A percentile compares a stretch with the other conserved stretches of the same genome.
Conservation (phyloP, 2,888 invertebrate genomes). For the Erannis defoliaria region DNA sequence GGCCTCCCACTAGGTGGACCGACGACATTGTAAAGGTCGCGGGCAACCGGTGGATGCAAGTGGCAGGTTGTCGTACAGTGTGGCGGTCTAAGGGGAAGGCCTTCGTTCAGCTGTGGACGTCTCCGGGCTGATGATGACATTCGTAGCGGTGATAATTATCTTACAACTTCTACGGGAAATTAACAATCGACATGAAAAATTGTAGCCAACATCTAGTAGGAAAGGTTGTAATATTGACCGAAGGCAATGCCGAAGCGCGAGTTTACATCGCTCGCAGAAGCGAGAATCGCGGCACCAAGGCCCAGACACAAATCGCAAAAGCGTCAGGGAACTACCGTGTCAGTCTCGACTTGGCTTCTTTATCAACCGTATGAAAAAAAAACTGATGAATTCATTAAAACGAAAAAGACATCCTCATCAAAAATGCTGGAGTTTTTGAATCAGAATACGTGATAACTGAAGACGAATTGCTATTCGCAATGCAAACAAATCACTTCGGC, state of each 20-base stretch:
- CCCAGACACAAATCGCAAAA: background rate
- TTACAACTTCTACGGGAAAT: background rate
- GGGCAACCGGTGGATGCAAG: too few relatives aligned
- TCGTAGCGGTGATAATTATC: background rate
- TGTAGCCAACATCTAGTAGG: constrained; percentile 7
- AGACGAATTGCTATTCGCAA: constrained; percentile 86
- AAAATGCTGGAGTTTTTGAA: constrained; percentile 23
- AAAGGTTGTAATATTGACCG: background rate
- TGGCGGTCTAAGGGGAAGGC: too few relatives aligned
- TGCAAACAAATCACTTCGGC: constrained; percentile 86
- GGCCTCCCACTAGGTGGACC: too few relatives aligned
- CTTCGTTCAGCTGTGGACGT: too few relatives aligned
- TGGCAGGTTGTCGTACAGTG: too few relatives aligned
- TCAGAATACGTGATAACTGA: constrained; percentile 63
- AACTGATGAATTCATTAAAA: constrained; percentile 1
- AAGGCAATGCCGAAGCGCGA: background rate
- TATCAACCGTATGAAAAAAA: background rate
- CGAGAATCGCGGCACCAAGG: background rate
- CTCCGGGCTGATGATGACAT: too few relatives aligned
- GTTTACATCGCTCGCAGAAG: background rate
- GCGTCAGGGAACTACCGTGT: background rate
- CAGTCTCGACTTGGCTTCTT: background rate
- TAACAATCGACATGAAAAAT: background rate
- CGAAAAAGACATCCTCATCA: constrained; percentile 27
- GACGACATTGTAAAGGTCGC: too few relatives aligned